Conservation (phyloP, 2,113 vertebrate species). For the Phylloscopus trochiloides region DNA sequence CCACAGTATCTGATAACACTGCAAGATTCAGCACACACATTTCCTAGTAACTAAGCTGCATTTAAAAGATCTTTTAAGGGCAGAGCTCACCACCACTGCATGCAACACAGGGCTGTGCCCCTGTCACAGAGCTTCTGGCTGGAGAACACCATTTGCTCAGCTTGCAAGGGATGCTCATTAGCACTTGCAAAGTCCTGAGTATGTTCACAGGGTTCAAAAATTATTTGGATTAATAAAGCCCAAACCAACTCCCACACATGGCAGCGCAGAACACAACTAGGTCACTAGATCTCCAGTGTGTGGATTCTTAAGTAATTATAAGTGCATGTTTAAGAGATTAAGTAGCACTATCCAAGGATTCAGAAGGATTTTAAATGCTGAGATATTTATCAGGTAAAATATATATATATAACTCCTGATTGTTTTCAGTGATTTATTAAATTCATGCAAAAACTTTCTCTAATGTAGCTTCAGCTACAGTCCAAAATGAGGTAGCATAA, state of each 20-base stretch:
- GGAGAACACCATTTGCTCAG: not conserved
- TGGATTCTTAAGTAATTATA: not conserved
- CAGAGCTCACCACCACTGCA: not conserved
- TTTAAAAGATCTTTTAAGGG: not conserved
- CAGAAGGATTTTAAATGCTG: not conserved
- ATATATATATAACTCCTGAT: not conserved
- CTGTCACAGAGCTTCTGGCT: not conserved
- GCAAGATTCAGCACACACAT: not conserved
- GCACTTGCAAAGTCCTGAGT: not conserved
- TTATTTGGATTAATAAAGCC: not conserved
- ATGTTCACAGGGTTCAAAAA: not conserved
- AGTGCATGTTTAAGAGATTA: not conserved
- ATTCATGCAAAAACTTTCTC: not conserved
- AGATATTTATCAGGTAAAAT: conserved; percentile 5
- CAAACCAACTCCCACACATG: not conserved
- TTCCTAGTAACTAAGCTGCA: not conserved
- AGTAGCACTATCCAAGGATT: not conserved
- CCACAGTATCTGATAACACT: not conserved
- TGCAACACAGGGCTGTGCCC: not conserved
- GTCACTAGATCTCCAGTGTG: not conserved
- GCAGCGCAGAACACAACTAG: not conserved
- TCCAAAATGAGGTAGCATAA: conserved; percentile 5
- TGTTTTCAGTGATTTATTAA: not conserved
- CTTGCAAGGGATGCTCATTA: not conserved
- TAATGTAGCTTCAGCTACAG: not conserved